Percentiles rank a stretch among this genome's conserved stretches.
Evolutionary conservation across 2,797 vertebrate genomes (phyloP).

Genomic region (Petrocephalus sullivani): DNA sequence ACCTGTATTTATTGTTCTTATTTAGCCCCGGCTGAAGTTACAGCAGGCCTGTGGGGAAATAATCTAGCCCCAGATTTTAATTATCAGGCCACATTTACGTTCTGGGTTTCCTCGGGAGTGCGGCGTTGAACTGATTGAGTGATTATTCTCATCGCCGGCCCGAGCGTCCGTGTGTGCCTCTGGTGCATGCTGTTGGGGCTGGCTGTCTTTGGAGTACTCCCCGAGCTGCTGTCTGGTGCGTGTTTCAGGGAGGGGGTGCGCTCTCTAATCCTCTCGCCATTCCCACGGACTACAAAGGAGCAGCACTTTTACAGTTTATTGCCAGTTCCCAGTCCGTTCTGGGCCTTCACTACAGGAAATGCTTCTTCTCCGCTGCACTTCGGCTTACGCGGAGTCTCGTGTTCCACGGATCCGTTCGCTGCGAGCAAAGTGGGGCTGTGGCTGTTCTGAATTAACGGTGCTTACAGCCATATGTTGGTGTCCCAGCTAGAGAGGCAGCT

Average conservation of each 20-base stretch:
- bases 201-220: background rate
- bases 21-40: background rate
- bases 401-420: background rate
- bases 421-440: background rate
- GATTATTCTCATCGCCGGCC: constrained; percentile 8
- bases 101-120: background rate
- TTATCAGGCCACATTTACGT: background rate
- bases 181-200: background rate
- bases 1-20: background rate
- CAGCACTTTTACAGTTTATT: background rate
- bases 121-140: background rate
- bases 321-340: background rate
- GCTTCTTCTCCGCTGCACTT: background rate
- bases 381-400: background rate
- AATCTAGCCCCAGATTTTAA: background rate
- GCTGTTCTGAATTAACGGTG: background rate
- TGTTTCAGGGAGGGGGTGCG: background rate
- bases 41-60: background rate
- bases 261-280: background rate
- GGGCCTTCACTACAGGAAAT: background rate
- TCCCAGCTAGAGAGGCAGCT: background rate
- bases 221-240: background rate
- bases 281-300: background rate
- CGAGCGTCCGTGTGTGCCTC: background rate
- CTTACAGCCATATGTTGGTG: background rate